Percentiles rank a stretch among this genome's conserved stretches.
Evolutionary conservation across 2,113 vertebrate genomes (phyloP).

Genomic region (Oceanodroma tethys): DNA sequence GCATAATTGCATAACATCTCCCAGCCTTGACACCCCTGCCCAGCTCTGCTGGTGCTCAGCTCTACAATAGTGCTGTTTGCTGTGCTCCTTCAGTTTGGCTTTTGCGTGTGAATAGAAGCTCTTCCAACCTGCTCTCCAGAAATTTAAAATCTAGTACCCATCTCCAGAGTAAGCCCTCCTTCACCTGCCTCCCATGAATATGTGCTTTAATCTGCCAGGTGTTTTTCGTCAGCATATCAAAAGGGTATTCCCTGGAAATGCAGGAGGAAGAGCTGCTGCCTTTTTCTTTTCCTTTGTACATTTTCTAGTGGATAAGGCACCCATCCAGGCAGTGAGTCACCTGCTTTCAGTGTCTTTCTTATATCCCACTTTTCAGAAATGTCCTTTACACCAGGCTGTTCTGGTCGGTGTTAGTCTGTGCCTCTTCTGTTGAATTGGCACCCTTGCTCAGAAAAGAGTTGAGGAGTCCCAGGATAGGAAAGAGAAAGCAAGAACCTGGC

Average conservation of each 20-base stretch:
- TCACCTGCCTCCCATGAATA: neutral
- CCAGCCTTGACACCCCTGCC: neutral
- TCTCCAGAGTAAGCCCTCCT: neutral
- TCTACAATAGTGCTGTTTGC: rapidly evolving
- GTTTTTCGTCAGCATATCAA: neutral
- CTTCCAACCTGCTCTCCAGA: neutral
- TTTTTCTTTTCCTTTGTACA: neutral
- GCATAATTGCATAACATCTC: neutral
- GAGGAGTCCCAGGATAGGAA: neutral
- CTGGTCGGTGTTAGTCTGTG: neutral
- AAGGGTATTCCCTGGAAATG: neutral
- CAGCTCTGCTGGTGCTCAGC: neutral
- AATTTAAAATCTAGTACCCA: neutral
- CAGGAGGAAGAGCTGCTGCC: neutral
- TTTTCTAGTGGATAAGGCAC: neutral
- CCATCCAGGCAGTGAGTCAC: neutral
- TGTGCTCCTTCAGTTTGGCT: neutral
- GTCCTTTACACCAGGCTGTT: neutral
- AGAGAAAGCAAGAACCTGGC: neutral
- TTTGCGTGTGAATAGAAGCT: neutral
- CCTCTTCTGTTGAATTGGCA: neutral
- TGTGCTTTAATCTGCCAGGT: neutral
- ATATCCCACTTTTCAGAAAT: neutral
- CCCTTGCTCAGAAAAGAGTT: neutral
- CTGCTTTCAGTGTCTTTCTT: neutral